Evolutionary conservation across 2,113 vertebrate genomes (phyloP).

Genomic region (Desmodus rotundus): DNA sequence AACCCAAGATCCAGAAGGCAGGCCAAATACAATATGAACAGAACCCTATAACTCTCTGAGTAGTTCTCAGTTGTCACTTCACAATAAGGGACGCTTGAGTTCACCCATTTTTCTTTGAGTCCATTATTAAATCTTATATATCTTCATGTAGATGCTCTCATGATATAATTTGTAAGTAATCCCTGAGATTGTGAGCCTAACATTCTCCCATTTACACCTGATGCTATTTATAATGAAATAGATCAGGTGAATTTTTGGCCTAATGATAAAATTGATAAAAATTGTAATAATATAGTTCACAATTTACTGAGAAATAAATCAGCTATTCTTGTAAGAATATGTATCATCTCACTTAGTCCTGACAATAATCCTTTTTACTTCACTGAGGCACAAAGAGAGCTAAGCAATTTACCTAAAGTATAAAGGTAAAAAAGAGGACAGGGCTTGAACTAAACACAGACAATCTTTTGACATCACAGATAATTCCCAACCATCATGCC

Average conservation of each 20-base stretch:
- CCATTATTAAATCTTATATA: not conserved
- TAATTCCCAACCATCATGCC: not conserved
- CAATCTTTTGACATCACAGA: not conserved
- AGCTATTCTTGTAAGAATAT: not conserved
- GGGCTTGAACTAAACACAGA: not conserved
- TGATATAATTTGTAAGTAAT: not conserved
- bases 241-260: not conserved
- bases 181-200: not conserved
- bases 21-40: not conserved
- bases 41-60: not conserved
- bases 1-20: not conserved
- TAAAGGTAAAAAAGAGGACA: not conserved
- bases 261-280: not conserved
- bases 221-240: not conserved
- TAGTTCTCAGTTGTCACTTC: not conserved
- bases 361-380: not conserved
- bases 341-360: not conserved
- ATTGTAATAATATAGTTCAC: not conserved
- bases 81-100: not conserved
- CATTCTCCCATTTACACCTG: not conserved
- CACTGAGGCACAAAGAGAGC: not conserved
- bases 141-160: not conserved
- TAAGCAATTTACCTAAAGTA: not conserved
- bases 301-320: not conserved
- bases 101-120: not conserved